These are phyloP conservation scores for Lasioglossum figueresi DNA, from an alignment of 2,888 invertebrate genomes.

Conservation along the genomic window DNA sequence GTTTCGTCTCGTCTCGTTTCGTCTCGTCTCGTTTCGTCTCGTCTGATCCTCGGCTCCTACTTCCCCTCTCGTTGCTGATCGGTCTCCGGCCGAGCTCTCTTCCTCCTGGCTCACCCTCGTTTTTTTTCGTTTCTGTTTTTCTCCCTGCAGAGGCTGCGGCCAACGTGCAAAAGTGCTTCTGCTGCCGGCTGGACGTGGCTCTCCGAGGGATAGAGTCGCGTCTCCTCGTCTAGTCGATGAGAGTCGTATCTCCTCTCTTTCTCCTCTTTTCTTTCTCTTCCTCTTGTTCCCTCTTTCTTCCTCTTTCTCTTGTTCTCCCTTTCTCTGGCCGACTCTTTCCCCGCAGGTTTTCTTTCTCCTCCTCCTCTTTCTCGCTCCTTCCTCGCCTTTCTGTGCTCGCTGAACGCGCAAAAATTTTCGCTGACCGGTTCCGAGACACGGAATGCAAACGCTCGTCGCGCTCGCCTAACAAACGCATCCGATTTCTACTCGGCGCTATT, in stretches of 20 bases:
- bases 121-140: slow-evolving; percentile 22
- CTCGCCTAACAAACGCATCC: slow-evolving; percentile 34
- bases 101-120: slow-evolving; percentile 17
- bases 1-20: slow-evolving; percentile 18
- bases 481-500: slow-evolving; percentile 14
- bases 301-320: neutral
- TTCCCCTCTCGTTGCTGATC: slow-evolving; percentile 1
- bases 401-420: slow-evolving; percentile 53
- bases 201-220: slow-evolving; percentile 44
- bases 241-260: slow-evolving; percentile 4
- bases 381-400: slow-evolving; percentile 25
- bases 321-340: neutral
- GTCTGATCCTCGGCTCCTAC: slow-evolving; percentile 17
- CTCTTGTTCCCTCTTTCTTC: neutral
- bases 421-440: slow-evolving; percentile 50
- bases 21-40: slow-evolving; percentile 30
- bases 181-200: slow-evolving; percentile 29
- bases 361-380: neutral
- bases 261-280: neutral
- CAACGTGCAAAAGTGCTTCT: slow-evolving; percentile 49
- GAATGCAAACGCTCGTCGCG: slow-evolving; percentile 36
- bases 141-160: slow-evolving; percentile 18
- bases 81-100: neutral
- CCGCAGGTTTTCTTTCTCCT: neutral
- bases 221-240: slow-evolving; percentile 43